Percentiles rank a stretch among this genome's conserved stretches.
These are phyloP conservation scores for Troides oblongomaculatus DNA, from an alignment of 2,888 invertebrate genomes.

Conservation along the genomic window DNA sequence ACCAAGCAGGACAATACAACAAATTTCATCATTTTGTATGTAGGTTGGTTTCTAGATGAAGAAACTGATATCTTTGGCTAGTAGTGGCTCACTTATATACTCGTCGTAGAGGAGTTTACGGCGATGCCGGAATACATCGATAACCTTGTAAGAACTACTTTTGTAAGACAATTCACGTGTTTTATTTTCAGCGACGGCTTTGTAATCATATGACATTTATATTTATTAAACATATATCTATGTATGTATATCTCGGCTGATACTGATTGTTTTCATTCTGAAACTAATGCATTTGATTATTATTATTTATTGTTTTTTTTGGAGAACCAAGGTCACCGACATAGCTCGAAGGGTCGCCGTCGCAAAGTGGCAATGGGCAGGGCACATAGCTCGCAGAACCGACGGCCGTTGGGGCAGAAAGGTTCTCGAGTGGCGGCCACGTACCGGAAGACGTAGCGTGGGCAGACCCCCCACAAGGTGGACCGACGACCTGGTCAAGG, in stretches of 20 bases:
- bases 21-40: conserved; percentile 73
- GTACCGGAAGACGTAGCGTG: too few species aligned
- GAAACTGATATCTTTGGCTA: conserved; percentile 55
- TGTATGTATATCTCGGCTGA: not conserved
- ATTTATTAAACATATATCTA: not conserved
- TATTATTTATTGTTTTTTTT: not conserved
- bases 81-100: conserved; percentile 29
- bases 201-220: conserved; percentile 34
- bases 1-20: conserved; percentile 83
- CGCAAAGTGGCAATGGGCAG: too few species aligned
- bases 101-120: conserved; percentile 43
- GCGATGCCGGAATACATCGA: conserved; percentile 55
- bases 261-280: not conserved
- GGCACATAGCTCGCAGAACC: too few species aligned
- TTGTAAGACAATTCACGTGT: conserved; percentile 48
- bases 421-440: too few species aligned
- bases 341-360: too few species aligned
- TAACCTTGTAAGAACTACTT: conserved; percentile 64
- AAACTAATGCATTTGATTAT: not conserved
- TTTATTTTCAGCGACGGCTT: conserved; percentile 38
- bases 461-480: too few species aligned
- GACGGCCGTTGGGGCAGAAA: too few species aligned
- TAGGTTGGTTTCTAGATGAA: conserved; percentile 58
- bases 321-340: too few species aligned
- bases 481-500: too few species aligned